Conservation (phyloP, 2,113 vertebrate genomes). For the Muntiacus reevesi region DNA sequence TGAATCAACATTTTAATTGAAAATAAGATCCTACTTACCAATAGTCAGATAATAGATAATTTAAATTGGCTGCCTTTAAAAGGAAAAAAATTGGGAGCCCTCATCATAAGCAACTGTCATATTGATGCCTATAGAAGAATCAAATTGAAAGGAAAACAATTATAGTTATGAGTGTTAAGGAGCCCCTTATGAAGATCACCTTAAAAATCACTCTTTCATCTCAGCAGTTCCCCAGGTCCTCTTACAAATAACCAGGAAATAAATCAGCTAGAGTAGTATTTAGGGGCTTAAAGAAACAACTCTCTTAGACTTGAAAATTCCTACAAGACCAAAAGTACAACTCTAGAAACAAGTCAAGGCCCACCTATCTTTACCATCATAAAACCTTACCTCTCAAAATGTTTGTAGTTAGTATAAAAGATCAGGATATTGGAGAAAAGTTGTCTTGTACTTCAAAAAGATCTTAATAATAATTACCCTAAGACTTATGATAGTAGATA, state of each 20-base stretch:
- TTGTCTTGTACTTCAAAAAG: not conserved
- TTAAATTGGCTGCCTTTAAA: not conserved
- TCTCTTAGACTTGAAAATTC: not conserved
- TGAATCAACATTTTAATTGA: not conserved
- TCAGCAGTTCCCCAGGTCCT: not conserved
- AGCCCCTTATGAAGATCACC: not conserved
- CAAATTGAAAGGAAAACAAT: not conserved
- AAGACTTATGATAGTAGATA: not conserved
- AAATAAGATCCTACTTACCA: not conserved
- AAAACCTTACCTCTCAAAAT: not conserved
- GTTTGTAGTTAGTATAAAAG: not conserved
- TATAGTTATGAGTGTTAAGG: not conserved
- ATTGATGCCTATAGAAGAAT: not conserved
- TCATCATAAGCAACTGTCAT: not conserved
- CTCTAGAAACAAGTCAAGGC: not conserved
- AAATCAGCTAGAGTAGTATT: not conserved
- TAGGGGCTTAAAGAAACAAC: not conserved
- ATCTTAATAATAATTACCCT: not conserved
- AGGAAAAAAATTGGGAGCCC: not conserved
- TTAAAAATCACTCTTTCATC: not conserved
- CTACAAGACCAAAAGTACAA: not conserved
- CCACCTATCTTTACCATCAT: not conserved
- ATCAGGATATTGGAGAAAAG: not conserved
- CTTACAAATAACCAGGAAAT: not conserved
- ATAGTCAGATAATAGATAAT: not conserved